These are phyloP conservation scores for Tachina lurida DNA, from an alignment of 2,888 invertebrate genomes.

Conservation along the genomic window DNA sequence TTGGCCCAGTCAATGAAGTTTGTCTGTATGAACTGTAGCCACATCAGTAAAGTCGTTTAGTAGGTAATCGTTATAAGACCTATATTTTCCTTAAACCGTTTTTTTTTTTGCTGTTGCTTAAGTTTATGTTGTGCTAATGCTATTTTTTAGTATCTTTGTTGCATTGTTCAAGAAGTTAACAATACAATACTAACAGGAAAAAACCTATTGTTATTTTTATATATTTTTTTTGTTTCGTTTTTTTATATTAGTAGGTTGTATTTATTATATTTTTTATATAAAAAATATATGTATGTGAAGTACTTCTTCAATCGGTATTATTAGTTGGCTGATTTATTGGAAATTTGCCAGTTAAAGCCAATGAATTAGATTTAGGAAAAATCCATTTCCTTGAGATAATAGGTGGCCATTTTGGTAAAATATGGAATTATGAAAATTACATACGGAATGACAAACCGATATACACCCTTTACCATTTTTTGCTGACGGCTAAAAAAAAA, in stretches of 20 bases:
- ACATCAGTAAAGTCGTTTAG: constrained; percentile 68
- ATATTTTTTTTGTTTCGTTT: neutral
- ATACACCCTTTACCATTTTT: too few species aligned
- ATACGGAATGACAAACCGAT: too few species aligned
- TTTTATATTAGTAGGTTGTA: constrained; percentile 38
- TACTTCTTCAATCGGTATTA: neutral
- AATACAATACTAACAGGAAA: constrained; percentile 24
- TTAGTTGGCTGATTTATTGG: constrained; percentile 4
- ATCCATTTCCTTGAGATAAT: too few species aligned
- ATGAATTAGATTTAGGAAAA: too few species aligned
- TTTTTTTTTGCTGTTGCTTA: constrained; percentile 2
- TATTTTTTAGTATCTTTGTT: constrained; percentile 55
- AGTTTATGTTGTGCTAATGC: constrained; percentile 48
- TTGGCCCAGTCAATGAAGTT: constrained; percentile 20
- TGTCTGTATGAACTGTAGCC: constrained; percentile 35
- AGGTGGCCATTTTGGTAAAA: too few species aligned
- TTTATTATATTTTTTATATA: constrained; percentile 12
- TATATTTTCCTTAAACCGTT: constrained; percentile 60
- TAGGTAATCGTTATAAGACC: constrained; percentile 71
- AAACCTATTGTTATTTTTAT: constrained; percentile 63
- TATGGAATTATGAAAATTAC: too few species aligned
- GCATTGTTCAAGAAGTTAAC: constrained; percentile 64
- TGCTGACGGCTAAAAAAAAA: too few species aligned
- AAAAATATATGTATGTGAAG: neutral
- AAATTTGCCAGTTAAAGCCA: too few species aligned